These are phyloP conservation scores for Amphiprion ocellaris DNA, from an alignment of 2,113 vertebrate species.

Conservation along the genomic window DNA sequence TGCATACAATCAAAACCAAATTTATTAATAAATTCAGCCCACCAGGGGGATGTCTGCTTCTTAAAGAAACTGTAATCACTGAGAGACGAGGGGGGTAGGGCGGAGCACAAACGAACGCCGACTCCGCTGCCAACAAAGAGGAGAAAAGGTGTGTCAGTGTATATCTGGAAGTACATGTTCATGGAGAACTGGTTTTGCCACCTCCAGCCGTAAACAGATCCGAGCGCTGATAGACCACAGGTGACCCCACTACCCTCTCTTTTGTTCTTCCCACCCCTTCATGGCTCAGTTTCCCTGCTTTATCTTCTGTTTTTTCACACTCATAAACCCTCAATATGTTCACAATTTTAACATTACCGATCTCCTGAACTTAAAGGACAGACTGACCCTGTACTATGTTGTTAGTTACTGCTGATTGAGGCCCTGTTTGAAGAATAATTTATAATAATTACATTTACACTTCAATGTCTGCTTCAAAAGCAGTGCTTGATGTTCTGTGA, in stretches of 20 bases:
- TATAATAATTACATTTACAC: no score
- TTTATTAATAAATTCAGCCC: conserved; percentile 76
- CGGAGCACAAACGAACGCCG: not conserved
- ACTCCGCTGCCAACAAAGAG: conserved; percentile 39
- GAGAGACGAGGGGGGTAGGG: conserved; percentile 25
- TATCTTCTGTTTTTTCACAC: conserved; percentile 35
- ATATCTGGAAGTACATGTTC: conserved; percentile 13
- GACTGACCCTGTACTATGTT: not conserved
- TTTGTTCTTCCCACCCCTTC: conserved; percentile 10
- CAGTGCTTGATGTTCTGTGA: no score
- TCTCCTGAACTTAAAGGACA: not conserved
- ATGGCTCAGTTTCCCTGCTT: conserved; percentile 32
- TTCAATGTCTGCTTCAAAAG: no score
- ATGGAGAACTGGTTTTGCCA: conserved; percentile 41
- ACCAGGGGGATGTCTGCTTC: conserved; percentile 62
- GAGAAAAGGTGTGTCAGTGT: conserved; percentile 27
- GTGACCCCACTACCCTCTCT: not conserved
- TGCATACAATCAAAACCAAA: conserved; percentile 79
- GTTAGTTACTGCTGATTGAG: no score
- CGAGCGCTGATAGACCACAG: conserved; percentile 37
- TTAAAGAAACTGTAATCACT: conserved; percentile 74
- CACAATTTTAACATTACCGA: not conserved
- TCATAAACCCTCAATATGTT: not conserved
- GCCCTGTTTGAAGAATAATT: no score
- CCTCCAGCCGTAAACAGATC: conserved; percentile 49